Percentiles rank a stretch among this genome's conserved stretches.
phyloP scores from a whole-genome alignment of 2,888 invertebrate species.

The Acleris literana region DNA sequence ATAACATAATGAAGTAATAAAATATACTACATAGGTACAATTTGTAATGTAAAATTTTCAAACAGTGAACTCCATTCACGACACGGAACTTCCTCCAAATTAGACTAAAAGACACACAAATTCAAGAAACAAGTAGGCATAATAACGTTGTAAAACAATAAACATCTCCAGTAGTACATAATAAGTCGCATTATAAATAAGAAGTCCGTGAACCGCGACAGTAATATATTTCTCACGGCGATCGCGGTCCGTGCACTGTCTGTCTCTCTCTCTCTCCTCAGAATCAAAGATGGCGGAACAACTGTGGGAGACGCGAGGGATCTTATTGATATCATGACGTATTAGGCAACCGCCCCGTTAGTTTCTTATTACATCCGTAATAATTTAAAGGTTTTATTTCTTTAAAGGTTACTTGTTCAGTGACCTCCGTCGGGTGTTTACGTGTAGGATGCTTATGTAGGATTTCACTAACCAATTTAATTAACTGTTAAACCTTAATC shows the following conservation, averaged over 20 bases:
- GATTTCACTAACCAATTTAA: too few relatives aligned
- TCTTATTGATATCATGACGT: constrained; percentile 38
- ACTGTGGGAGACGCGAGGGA: constrained; percentile 59
- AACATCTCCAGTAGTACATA: constrained; percentile 23
- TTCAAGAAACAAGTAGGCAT: constrained; percentile 9
- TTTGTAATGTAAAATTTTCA: too few relatives aligned
- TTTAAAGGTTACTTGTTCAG: not conserved
- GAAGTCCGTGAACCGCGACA: constrained; percentile 70
- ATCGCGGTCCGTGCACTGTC: constrained; percentile 51
- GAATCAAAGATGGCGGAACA: constrained; percentile 37
- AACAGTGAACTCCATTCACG: too few relatives aligned
- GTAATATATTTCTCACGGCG: constrained; percentile 74
- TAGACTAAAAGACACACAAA: not conserved
- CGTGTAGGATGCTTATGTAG: too few relatives aligned
- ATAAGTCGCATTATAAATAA: constrained; percentile 44
- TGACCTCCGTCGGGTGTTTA: not conserved
- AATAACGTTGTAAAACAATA: constrained; percentile 29
- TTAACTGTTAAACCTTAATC: too few relatives aligned
- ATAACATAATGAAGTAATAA: too few relatives aligned
- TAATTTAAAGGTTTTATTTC: constrained; percentile 14
- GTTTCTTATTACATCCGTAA: constrained; percentile 26
- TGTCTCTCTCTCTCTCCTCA: too few relatives aligned
- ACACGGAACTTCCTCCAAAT: not conserved
- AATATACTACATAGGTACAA: too few relatives aligned
- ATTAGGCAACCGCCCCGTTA: constrained; percentile 45